Base-by-base conservation (phyloP, 37 sponge, comb jelly and placozoan species). In the Ephydatia muelleri region DNA sequence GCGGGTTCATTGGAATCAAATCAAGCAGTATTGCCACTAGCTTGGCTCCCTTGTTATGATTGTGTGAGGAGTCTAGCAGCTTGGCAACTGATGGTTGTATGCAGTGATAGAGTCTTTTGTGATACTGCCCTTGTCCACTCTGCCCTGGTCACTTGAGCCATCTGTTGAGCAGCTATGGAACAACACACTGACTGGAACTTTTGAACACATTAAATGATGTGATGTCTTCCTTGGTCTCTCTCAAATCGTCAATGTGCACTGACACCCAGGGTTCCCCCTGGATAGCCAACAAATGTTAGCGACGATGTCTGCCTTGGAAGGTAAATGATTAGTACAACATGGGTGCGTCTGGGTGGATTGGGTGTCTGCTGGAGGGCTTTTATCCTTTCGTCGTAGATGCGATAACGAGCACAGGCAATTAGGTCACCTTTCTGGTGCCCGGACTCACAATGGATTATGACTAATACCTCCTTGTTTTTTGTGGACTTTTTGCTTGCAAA, bases 361-460 rank as follows among this genome's bases (percentile, higher is more conserved):
- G 35, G 47, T 19, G 40, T 21, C 23, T 12, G 37, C n/a, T 31
- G 28, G 16, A 28, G 57, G 9, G 85, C 78, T 30, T 74, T 80
- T 9, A 69, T 82, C 43, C 71, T 71, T 49, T 67, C 65, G 65
- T 91, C 91, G 31, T 69, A 77, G 43, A 86, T 70, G 25, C 91
- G 87, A 69, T 97, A 85, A 35, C 95, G 75, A 38, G 94, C 94
- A 82, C 97, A 97, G 13, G 97, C 92, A 72, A 97, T 87, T 39
- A 97, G 91, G 75, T 97, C 86, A 43, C 77, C 84, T 77, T 90
- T 88, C 32, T 85, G 32, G 72, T 94, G 88, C 12, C 94, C 97
- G 74, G 85, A 87, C 65, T 92, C 92, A 85, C 97, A 97, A 72
- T 94, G 94, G 22, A 96, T 80, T 22, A 96, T 57, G 2, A 94